These are phyloP conservation scores for Drosophila nr. perissopoda DNA, from an alignment of 2,888 invertebrate species.

Conservation along the genomic window DNA sequence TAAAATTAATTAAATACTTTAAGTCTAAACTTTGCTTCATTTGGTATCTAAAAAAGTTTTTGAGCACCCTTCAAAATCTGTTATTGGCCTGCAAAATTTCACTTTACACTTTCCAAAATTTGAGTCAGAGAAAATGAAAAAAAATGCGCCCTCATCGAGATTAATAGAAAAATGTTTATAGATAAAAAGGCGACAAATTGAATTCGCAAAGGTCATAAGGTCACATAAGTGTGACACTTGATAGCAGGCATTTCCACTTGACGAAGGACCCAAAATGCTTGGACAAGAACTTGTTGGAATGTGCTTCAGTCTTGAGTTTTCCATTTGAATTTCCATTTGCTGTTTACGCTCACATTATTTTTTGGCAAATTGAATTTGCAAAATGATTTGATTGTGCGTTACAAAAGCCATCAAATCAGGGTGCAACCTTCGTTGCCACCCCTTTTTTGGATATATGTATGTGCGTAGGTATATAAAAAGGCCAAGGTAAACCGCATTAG, in stretches of 20 bases:
- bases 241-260: constrained; percentile 74
- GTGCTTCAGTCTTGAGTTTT: constrained; percentile 28
- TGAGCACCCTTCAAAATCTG: constrained; percentile 1
- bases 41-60: not conserved
- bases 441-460: constrained; percentile 39
- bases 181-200: constrained; percentile 83
- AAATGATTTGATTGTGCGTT: constrained; percentile 77
- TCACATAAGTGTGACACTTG: constrained; percentile 81
- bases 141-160: constrained; percentile 28
- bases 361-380: constrained; percentile 73
- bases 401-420: constrained; percentile 41
- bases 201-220: constrained; percentile 83
- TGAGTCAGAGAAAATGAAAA: constrained; percentile 24
- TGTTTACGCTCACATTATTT: constrained; percentile 49
- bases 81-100: constrained; percentile 17
- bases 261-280: constrained; percentile 29
- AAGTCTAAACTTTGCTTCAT: not conserved
- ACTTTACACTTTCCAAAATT: constrained; percentile 31
- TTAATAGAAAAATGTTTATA: constrained; percentile 83
- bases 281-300: constrained; percentile 59
- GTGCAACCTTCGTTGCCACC: constrained; percentile 46
- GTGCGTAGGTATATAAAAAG: constrained; percentile 1
- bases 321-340: constrained; percentile 65
- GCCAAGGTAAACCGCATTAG: constrained; percentile 70
- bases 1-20: not conserved